phyloP scores from a whole-genome alignment of 2,888 invertebrate genomes.

The Dicyrtomina minuta region DNA sequence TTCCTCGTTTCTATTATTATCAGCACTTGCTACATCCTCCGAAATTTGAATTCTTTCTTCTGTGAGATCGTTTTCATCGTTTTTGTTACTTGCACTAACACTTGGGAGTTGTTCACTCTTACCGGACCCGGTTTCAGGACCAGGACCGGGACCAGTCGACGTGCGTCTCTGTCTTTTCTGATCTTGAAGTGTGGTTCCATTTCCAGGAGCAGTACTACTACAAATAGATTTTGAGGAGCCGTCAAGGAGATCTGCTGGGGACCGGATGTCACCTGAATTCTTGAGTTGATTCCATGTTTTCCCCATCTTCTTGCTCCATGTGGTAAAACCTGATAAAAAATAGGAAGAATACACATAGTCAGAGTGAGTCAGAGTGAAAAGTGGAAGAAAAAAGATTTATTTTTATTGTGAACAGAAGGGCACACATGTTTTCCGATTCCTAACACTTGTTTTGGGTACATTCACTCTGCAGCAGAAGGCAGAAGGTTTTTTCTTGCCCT shows the following conservation, averaged over 20 bases:
- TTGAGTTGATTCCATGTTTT: slow-evolving; percentile 53
- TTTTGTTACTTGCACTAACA: neutral
- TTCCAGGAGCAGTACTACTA: too few relatives aligned
- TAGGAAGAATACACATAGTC: slow-evolving; percentile 7
- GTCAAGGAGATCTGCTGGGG: slow-evolving; percentile 32
- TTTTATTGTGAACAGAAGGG: slow-evolving; percentile 4
- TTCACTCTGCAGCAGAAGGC: too few relatives aligned
- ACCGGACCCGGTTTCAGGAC: too few relatives aligned
- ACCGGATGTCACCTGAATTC: slow-evolving; percentile 36
- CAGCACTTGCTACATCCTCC: neutral
- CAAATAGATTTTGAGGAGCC: neutral
- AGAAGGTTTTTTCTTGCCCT: too few relatives aligned
- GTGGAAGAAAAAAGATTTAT: slow-evolving; percentile 2
- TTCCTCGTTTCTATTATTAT: neutral
- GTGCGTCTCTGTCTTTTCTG: slow-evolving; percentile 47
- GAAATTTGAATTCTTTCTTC: neutral
- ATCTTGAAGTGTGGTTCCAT: slow-evolving; percentile 24
- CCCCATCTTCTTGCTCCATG: slow-evolving; percentile 53
- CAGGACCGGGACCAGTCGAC: slow-evolving; percentile 28
- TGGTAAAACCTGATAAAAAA: slow-evolving; percentile 52
- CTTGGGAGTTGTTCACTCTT: too few relatives aligned
- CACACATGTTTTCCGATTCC: too few relatives aligned
- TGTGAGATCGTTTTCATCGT: neutral
- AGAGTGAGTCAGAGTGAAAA: too few relatives aligned
- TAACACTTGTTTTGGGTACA: too few relatives aligned